phyloP scores from a whole-genome alignment of 2,888 invertebrate species.

The Eupeodes latifasciatus region DNA sequence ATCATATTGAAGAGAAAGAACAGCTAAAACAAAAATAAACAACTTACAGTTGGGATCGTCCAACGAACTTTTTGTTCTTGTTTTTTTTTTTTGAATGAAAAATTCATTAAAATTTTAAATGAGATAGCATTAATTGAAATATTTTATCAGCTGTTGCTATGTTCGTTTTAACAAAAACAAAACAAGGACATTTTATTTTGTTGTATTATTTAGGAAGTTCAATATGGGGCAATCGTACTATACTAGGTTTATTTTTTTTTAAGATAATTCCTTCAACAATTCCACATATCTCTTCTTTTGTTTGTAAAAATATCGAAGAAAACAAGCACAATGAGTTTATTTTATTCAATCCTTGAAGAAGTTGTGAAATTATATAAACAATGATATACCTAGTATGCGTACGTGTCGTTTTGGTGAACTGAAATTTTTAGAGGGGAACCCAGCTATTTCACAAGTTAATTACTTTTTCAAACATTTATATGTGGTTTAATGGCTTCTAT shows the following conservation, averaged over 20 bases:
- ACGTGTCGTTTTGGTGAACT: conserved; percentile 10
- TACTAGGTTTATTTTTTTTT: not conserved
- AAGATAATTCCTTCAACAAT: not conserved
- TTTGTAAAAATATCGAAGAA: not conserved
- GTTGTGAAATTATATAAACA: conserved; percentile 28
- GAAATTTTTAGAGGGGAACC: not conserved
- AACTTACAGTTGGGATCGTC: conserved; percentile 7
- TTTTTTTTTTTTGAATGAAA: not conserved
- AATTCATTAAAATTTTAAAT: not conserved
- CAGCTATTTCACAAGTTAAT: conserved; percentile 31
- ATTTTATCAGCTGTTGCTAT: conserved; percentile 18
- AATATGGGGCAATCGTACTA: not conserved
- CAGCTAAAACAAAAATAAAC: not conserved
- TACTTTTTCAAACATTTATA: not conserved
- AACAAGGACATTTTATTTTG: conserved; percentile 18
- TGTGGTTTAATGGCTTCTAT: conserved; percentile 2
- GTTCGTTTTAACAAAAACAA: not conserved
- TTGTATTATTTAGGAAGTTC: conserved; percentile 10
- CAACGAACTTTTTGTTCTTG: conserved; percentile 22
- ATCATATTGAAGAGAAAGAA: not conserved
- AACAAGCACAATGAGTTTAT: not conserved
- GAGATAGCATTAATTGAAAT: not conserved
- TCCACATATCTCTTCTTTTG: not conserved
- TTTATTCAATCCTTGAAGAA: conserved; percentile 20
- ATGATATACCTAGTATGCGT: not conserved